phyloP scores from a whole-genome alignment of 1,140 invertebrate genomes.

The Druon quercuslanigerum region DNA sequence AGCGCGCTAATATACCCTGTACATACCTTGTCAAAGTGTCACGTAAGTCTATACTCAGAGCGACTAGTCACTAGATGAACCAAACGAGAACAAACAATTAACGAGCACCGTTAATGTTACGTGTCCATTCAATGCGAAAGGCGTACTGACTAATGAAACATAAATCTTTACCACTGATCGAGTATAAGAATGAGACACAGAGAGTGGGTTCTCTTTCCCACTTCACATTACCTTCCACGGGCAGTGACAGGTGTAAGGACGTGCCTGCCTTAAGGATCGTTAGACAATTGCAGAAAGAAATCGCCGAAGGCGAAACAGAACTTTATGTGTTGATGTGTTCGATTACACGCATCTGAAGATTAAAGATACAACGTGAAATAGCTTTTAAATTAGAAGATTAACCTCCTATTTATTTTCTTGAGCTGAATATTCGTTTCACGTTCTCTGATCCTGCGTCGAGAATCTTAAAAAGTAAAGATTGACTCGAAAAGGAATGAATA shows the following conservation, averaged over 20 bases:
- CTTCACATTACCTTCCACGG: constrained; percentile 3
- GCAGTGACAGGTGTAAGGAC: constrained; percentile 21
- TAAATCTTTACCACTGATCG: constrained; percentile 60
- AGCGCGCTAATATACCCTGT: constrained; percentile 50
- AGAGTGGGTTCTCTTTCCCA: not conserved
- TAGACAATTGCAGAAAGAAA: constrained; percentile 21
- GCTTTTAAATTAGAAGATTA: constrained; percentile 19
- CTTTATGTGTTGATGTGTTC: constrained; percentile 1
- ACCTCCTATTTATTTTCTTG: constrained; percentile 20
- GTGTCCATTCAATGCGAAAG: constrained; percentile 65
- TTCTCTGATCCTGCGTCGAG: not conserved
- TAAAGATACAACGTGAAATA: not conserved
- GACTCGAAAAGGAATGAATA: too few species aligned
- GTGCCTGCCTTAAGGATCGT: constrained; percentile 32
- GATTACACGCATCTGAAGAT: not conserved
- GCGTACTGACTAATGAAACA: constrained; percentile 61
- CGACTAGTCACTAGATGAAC: constrained; percentile 36
- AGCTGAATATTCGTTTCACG: constrained; percentile 1
- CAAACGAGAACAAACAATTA: constrained; percentile 66
- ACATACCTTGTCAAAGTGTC: constrained; percentile 57
- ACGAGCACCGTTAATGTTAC: constrained; percentile 60
- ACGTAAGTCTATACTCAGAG: constrained; percentile 33
- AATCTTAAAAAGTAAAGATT: not conserved
- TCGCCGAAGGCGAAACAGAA: constrained; percentile 23
- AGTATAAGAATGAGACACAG: constrained; percentile 20